phyloP scores from a whole-genome alignment of 2,113 vertebrate species.

The Megatriorchis doriae region DNA sequence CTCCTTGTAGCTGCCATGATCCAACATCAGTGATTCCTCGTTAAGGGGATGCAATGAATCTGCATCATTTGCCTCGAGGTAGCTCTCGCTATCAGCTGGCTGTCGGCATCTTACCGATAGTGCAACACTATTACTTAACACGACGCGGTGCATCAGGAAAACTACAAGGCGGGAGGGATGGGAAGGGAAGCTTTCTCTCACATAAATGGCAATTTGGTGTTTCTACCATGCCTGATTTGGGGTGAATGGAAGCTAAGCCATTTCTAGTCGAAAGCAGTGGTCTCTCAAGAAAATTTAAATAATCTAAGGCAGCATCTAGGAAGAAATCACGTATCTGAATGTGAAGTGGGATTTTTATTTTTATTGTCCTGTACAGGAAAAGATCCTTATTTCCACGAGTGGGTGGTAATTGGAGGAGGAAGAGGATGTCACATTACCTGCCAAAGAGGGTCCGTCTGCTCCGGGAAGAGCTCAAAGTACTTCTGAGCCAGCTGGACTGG shows the following conservation, averaged over 20 bases:
- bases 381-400: background rate
- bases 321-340: background rate
- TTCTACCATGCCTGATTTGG: background rate
- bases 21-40: background rate
- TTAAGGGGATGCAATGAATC: background rate
- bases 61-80: background rate
- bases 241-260: background rate
- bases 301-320: background rate
- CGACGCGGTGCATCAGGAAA: background rate
- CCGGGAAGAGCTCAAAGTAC: slow-evolving; percentile 95
- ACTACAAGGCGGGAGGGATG: background rate
- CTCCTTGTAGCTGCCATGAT: background rate
- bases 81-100: background rate
- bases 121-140: background rate
- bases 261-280: background rate
- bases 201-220: background rate
- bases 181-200: background rate
- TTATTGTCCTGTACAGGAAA: background rate
- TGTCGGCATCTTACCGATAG: background rate
- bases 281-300: background rate
- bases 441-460: slow-evolving; percentile 94
- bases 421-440: slow-evolving; percentile 78
- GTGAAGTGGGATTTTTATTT: background rate
- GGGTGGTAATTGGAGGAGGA: background rate
- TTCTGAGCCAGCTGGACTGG: slow-evolving; percentile 89